Conservation (phyloP, 2,888 invertebrate genomes). For the Megaustenia siamemsis region DNA sequence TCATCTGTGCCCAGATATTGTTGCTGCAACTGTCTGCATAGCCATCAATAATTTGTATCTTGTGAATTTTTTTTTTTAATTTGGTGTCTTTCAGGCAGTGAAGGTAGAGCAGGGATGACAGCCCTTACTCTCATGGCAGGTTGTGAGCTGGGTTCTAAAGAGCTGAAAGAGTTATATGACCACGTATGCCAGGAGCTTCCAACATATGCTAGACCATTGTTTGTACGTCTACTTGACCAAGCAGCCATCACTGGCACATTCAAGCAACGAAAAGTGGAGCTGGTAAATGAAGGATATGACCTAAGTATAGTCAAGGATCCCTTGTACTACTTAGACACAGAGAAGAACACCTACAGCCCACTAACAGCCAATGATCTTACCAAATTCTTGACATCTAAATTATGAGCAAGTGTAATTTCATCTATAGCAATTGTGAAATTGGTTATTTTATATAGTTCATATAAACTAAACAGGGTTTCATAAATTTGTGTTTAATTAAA, state of each 20-base stretch:
- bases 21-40: no score
- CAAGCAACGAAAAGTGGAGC: slow-evolving; percentile 65
- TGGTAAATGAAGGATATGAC: slow-evolving; percentile 68
- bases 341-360: slow-evolving; percentile 58
- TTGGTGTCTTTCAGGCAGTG: slow-evolving; percentile 60
- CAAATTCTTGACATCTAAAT: slow-evolving; percentile 59
- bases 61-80: no score
- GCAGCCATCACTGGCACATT: slow-evolving; percentile 68
- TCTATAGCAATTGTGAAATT: no score
- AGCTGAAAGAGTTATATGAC: slow-evolving; percentile 58
- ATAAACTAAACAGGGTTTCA: no score
- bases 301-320: slow-evolving; percentile 58
- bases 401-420: slow-evolving; percentile 47
- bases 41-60: no score
- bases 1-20: no score
- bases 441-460: no score
- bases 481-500: no score
- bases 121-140: slow-evolving; percentile 63
- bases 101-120: slow-evolving; percentile 72
- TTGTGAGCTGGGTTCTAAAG: slow-evolving; percentile 37
- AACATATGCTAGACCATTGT: slow-evolving; percentile 70
- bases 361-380: slow-evolving; percentile 40
- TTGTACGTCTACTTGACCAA: slow-evolving; percentile 64
- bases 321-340: slow-evolving; percentile 63
- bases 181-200: slow-evolving; percentile 64